phyloP scores from a whole-genome alignment of 2,888 invertebrate genomes.

The Lordiphosa andalusiaca region DNA sequence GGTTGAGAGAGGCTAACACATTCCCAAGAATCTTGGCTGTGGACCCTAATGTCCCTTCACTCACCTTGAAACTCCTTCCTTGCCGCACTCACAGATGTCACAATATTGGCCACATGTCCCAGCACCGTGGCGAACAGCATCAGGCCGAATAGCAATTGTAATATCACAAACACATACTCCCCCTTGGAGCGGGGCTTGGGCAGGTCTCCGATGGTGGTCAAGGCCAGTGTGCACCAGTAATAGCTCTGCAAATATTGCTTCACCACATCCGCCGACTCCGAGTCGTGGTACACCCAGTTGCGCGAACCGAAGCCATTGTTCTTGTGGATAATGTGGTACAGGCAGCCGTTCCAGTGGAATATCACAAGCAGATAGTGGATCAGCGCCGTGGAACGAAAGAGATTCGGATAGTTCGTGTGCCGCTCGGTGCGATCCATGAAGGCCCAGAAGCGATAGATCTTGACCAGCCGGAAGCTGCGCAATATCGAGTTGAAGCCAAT shows the following conservation, averaged over 20 bases:
- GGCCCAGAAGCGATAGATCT: slow-evolving; percentile 98
- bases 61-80: slow-evolving; percentile 99
- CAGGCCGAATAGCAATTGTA: slow-evolving; percentile 95
- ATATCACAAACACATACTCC: slow-evolving; percentile 97
- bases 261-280: slow-evolving; percentile 92
- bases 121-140: slow-evolving; percentile 97
- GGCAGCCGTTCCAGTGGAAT: slow-evolving; percentile 99
- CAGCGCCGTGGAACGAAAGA: slow-evolving; percentile 94
- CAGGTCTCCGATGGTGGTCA: slow-evolving; percentile 96
- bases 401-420: slow-evolving; percentile 99
- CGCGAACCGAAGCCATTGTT: slow-evolving; percentile 96
- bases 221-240: slow-evolving; percentile 98
- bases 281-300: slow-evolving; percentile 94
- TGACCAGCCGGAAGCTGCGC: slow-evolving; percentile 96
- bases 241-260: slow-evolving; percentile 98
- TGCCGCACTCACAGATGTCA: slow-evolving; percentile 97
- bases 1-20: no score
- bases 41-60: slow-evolving; percentile 51
- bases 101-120: slow-evolving; percentile 98
- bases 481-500: slow-evolving; percentile 98
- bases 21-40: no score
- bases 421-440: slow-evolving; percentile 99
- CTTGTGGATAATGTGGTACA: slow-evolving; percentile 98
- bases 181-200: slow-evolving; percentile 95
- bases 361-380: slow-evolving; percentile 98